A percentile compares a stretch with the other conserved stretches of the same genome.
These are phyloP conservation scores for Drosophila cyrtoloma DNA, from an alignment of 2,888 invertebrate species.

Conservation along the genomic window DNA sequence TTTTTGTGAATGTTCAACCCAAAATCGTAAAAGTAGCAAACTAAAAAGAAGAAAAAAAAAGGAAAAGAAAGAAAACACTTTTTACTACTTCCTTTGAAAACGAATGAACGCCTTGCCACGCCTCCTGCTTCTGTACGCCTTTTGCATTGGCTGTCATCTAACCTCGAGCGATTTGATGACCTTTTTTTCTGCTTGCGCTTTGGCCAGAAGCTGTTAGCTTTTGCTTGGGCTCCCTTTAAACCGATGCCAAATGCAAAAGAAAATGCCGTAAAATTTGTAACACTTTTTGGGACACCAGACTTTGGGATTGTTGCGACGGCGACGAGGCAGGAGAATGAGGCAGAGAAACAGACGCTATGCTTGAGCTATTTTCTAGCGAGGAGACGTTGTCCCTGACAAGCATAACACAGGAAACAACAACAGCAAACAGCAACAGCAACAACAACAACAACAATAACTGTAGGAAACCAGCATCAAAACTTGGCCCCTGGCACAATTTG, in stretches of 20 bases:
- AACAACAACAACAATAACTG: constrained; percentile 41
- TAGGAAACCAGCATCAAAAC: constrained; percentile 59
- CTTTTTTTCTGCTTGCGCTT: constrained; percentile 13
- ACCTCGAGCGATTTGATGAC: constrained; percentile 77
- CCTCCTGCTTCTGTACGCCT: constrained; percentile 6
- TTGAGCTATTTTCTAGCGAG: constrained; percentile 28
- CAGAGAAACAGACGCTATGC: constrained; percentile 36
- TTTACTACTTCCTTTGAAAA: constrained; percentile 72
- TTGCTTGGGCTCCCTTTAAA: constrained; percentile 48
- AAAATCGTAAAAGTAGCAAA: constrained; percentile 70
- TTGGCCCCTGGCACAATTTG: constrained; percentile 77
- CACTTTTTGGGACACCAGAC: constrained; percentile 67
- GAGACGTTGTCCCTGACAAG: constrained; percentile 34
- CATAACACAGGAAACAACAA: constrained; percentile 34
- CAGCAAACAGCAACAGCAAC: constrained; percentile 11
- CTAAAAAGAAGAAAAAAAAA: constrained; percentile 19
- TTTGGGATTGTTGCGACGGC: constrained; percentile 31
- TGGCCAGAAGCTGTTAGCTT: constrained; percentile 17
- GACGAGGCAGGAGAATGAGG: constrained; percentile 14
- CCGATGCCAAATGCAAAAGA: constrained; percentile 49
- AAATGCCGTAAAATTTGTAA: constrained; percentile 78
- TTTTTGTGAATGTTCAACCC: constrained; percentile 59
- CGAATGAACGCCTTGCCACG: constrained; percentile 31
- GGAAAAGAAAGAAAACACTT: constrained; percentile 54
- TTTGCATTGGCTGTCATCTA: constrained; percentile 59